Evolutionary conservation across 2,888 invertebrate genomes (phyloP), one percentile per base, ranked within the genome.

Genomic region (Colostygia pectinataria): DNA sequence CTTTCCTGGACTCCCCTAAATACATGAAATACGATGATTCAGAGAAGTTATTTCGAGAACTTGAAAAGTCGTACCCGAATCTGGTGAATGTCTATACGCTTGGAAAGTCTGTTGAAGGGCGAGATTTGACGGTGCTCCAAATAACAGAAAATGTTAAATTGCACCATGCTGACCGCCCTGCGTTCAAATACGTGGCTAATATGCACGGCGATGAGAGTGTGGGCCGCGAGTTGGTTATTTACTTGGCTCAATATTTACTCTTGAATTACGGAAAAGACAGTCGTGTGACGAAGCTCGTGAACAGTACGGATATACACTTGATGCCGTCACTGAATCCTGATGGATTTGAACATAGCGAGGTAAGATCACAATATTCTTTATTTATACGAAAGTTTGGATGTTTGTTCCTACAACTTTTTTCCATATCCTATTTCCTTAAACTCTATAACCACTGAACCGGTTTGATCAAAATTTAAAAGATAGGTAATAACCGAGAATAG

Each of bases 241-340:
- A 94, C 74, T 88, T 99, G 69, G 95, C 96, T 0, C 93, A 96
- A 64, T 95, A 98, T 82, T 91, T 99, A 43, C 89, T 98, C 38
- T 81, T 91, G 5, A 95, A 95, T 72, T 96, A 96, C 73, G 94
- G 93, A 1, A 93, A 89, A 46, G 91, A 92, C 63, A 89, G 92
- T 0, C 89, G 95, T 45, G 91, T 98, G 12, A 95, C 96, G 0
- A 91, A 90, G 49, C 81, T 99, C 45, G 92, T 99, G 0, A 94
- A 99, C 71, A 91, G 85, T 2, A 98, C 98, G 0, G 96, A 99
- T 74, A 97, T 99, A 57, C 98, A 95, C 81, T 88, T 99, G 66
- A 95, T 99, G 97, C 99, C 99, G 0, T 96, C 98, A 0, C 94
- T 99, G 93, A 99, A 99, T 90, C 99, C 99, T 24, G 93, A 99